phyloP scores from a whole-genome alignment of 2,888 invertebrate species.

The Congeria kusceri region DNA sequence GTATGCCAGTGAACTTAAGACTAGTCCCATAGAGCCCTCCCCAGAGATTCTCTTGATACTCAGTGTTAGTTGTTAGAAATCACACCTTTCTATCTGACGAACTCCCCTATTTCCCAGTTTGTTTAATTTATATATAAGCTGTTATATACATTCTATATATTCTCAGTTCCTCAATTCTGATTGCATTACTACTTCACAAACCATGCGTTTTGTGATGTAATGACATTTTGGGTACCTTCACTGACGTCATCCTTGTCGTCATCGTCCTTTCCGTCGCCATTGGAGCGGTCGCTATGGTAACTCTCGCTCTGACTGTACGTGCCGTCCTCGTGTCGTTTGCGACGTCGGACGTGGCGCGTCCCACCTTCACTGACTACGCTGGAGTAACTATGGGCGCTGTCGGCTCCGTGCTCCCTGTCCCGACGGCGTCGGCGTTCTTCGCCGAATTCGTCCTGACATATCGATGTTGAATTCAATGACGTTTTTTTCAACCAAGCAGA shows the following conservation, averaged over 20 bases:
- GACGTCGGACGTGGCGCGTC: constrained; percentile 68
- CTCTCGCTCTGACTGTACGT: constrained; percentile 73
- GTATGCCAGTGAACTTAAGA: too few relatives aligned
- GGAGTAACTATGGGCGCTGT: constrained; percentile 81
- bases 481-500: too few relatives aligned
- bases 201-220: too few relatives aligned
- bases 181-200: too few relatives aligned
- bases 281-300: constrained; percentile 48
- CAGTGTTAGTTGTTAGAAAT: too few relatives aligned
- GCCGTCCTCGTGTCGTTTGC: constrained; percentile 68
- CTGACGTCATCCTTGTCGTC: constrained; percentile 41
- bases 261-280: constrained; percentile 39
- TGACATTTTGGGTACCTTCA: constrained; percentile 3
- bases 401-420: constrained; percentile 75
- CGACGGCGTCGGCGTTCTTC: constrained; percentile 75
- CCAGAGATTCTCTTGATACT: too few relatives aligned
- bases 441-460: constrained; percentile 76
- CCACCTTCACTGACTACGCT: constrained; percentile 73
- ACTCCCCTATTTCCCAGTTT: too few relatives aligned
- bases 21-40: too few relatives aligned
- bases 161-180: too few relatives aligned
- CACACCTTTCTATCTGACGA: too few relatives aligned
- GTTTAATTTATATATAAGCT: too few relatives aligned
- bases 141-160: too few relatives aligned
- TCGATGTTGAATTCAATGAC: not conserved